Evolutionary conservation across 2,113 vertebrate genomes (phyloP).

Genomic region (Suricata suricatta): DNA sequence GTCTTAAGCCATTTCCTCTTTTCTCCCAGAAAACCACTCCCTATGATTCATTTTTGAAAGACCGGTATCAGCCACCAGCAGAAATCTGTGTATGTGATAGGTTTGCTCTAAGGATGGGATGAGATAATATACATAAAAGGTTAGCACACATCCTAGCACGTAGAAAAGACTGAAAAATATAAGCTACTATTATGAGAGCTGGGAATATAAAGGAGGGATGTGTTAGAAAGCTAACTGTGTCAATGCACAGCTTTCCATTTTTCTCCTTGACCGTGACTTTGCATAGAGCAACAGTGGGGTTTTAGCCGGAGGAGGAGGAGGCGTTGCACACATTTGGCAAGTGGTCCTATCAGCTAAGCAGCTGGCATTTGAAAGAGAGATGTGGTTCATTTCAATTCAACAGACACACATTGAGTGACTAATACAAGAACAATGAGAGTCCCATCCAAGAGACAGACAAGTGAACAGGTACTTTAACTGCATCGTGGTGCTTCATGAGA

Average conservation of each 20-base stretch:
- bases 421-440: neutral
- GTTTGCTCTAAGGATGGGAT: neutral
- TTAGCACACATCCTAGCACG: neutral
- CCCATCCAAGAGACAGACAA: neutral
- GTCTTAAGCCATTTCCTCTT: neutral
- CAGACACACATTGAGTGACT: neutral
- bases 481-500: rapidly evolving
- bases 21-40: neutral
- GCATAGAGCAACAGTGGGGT: neutral
- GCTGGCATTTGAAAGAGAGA: neutral
- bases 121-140: neutral
- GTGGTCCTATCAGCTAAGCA: neutral
- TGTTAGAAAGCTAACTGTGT: neutral
- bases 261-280: neutral
- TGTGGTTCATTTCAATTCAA: neutral
- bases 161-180: neutral
- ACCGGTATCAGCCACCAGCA: neutral
- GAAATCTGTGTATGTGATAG: neutral
- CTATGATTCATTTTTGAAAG: neutral
- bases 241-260: neutral
- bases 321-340: neutral
- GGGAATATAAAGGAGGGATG: neutral
- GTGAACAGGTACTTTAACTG: neutral
- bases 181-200: neutral
- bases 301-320: neutral